Evolutionary conservation across 2,888 invertebrate genomes (phyloP), one percentile per base, ranked within the genome.

Genomic region (Eupithecia inturbata): DNA sequence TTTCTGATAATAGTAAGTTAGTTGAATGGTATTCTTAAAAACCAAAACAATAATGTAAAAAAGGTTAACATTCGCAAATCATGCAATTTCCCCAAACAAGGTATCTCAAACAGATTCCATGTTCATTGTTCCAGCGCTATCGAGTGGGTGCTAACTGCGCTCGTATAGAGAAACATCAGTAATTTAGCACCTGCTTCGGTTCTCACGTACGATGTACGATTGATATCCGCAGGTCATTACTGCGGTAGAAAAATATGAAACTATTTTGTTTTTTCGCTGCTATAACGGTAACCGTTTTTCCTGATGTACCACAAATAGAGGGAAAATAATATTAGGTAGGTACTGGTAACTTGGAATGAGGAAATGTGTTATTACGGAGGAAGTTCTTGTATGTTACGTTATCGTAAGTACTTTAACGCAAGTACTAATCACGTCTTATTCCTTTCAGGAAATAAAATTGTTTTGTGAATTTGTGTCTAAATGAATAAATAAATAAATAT

Each of bases 201-300:
- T 89, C 89, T 80, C 89, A 89, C 85, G 86, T 79, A 76, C 69
- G 79, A 79, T 82, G 86, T 79, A 77, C 69, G 79, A 79, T 83
- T 86, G 86, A 85, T 86, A 80, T 84, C 82, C 77, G 72, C 78
- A 79, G 82, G 79, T 82, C 80, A 84, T 82, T 82, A 82, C 79
- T 78, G 80, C 77, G 77, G 80, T 78, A 82, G 82, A 82, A 82
- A 84, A 84, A 83, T 84, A 85, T 84, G 78, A 80, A 80, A 77
- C 77, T n/a, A 62, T 73, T 81, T 79, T 79, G 79, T 81, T 80
- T 77, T 73, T 83, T 83, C 36, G 71, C 70, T 73, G 67, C 41
- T 69, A 33, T 66, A 69, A 41, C 45, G 36, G 64, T 39, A 68
- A 64, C 60, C 26, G 64, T 62, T 70, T 67, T 45, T 33, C 60